Base-by-base conservation (phyloP, 2,113 vertebrate species). In the Caretta caretta region DNA sequence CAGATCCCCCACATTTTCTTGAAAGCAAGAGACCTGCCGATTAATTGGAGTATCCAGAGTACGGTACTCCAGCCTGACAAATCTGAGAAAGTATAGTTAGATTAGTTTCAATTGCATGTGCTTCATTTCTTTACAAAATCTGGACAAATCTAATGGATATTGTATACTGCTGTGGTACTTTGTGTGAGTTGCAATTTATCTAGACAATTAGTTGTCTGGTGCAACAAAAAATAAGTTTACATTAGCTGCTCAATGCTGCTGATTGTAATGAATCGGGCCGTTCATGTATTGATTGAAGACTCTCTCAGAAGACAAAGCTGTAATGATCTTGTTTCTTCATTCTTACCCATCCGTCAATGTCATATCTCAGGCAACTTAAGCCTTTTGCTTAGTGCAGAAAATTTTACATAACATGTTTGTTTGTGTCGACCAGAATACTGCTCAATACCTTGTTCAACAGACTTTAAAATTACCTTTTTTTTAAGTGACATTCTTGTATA, bases 341-440 rank as follows among this genome's bases (percentile, higher is more conserved):
- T 65, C 29, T 86, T 48, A 56, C n/a, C 25, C n/a, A 88, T 94
- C 94, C 85, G 19, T 94, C 92, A 87, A 27, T 83, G 75, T 86
- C 90, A 89, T 13, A 85, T 80, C 2, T 86, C 54, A 2, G 14
- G 35, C 84, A 57, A 16, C 20, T 83, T 88, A 80, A 79, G 95
- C 85, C 56, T 51, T 92, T 89, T 83, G 12, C 69, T 94, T 76
- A 50, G 75, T 88, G 89, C 75, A 79, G 88, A 94, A 46, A 90
- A 93, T n/a, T 0, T 79, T 19, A 49, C 88, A 50, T 53, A 93
- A 92, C 1, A 0, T 56, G 25, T 90, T 90, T 51, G 76, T 93
- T 80, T 83, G 16, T 65, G 84, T 53, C 46, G 90, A 16, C 54
- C 38, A 83, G 81, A 42, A 14, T 50, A 79, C 42, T n/a, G 22